These are phyloP conservation scores for Yponomeuta malinellus DNA, from an alignment of 2,888 invertebrate species.

Conservation along the genomic window DNA sequence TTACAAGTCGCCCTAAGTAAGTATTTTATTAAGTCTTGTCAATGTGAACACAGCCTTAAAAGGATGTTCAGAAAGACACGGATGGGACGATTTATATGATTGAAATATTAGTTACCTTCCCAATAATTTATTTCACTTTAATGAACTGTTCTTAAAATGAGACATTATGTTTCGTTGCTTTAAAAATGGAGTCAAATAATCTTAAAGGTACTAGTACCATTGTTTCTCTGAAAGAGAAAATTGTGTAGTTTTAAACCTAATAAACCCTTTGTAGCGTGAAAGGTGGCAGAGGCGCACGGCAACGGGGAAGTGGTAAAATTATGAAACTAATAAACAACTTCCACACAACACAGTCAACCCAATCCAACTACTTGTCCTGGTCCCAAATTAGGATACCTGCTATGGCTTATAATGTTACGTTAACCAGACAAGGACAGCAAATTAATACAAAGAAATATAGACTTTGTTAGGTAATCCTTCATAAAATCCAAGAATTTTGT, in stretches of 20 bases:
- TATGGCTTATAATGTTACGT: too few relatives aligned
- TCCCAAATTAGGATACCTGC: too few relatives aligned
- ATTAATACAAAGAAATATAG: too few relatives aligned
- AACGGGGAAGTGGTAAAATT: not conserved
- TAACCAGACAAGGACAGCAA: too few relatives aligned
- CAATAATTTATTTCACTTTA: not conserved
- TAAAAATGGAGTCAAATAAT: slow-evolving; percentile 8
- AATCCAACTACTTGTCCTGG: too few relatives aligned
- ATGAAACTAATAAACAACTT: too few relatives aligned
- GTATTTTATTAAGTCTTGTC: not conserved
- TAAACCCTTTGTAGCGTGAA: not conserved
- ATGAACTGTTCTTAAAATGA: not conserved
- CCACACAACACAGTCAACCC: too few relatives aligned
- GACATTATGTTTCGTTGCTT: not conserved
- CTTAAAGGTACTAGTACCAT: not conserved
- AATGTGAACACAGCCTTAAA: not conserved
- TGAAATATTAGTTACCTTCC: too few relatives aligned
- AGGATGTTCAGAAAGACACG: not conserved
- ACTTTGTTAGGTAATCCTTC: too few relatives aligned
- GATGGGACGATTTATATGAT: not conserved
- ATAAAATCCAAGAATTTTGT: too few relatives aligned
- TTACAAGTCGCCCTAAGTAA: not conserved
- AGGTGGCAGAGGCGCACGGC: not conserved
- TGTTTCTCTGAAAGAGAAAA: slow-evolving; percentile 12
- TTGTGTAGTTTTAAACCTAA: slow-evolving; percentile 13